Percentiles rank a stretch among this genome's conserved stretches.
Conservation (phyloP, 1,140 invertebrate genomes). For the Orussus abietinus region DNA sequence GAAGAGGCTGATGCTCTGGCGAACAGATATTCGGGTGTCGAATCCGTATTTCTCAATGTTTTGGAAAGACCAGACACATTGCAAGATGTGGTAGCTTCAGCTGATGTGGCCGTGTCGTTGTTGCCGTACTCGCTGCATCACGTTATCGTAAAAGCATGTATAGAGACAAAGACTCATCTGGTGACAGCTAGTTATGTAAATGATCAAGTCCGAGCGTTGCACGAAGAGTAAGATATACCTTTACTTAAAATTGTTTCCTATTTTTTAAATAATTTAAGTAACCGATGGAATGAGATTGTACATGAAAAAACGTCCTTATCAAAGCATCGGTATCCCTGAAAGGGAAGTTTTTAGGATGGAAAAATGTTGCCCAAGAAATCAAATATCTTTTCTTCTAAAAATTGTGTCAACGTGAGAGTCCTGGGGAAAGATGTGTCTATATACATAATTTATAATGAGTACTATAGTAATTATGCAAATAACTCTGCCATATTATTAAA, state of each 20-base stretch:
- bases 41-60: constrained; percentile 80
- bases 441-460: too few relatives aligned
- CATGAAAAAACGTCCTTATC: too few relatives aligned
- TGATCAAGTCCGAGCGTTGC: constrained; percentile 74
- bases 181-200: constrained; percentile 95
- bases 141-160: constrained; percentile 80
- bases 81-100: constrained; percentile 66
- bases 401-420: too few relatives aligned
- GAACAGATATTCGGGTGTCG: constrained; percentile 71
- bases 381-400: too few relatives aligned
- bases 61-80: constrained; percentile 67
- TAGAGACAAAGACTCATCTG: constrained; percentile 81
- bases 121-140: constrained; percentile 91
- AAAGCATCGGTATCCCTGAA: too few relatives aligned
- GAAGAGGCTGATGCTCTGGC: constrained; percentile 84
- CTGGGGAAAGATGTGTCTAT: too few relatives aligned
- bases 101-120: constrained; percentile 83
- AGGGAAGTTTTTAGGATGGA: too few relatives aligned
- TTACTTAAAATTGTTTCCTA: too few relatives aligned
- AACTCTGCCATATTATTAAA: too few relatives aligned
- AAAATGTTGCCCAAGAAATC: too few relatives aligned
- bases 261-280: not conserved
- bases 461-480: too few relatives aligned
- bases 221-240: constrained; percentile 75
- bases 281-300: too few relatives aligned